Percentiles rank a stretch among this genome's conserved stretches.
These are phyloP conservation scores for Thunnus albacares DNA, from an alignment of 2,797 vertebrate species.

Conservation along the genomic window DNA sequence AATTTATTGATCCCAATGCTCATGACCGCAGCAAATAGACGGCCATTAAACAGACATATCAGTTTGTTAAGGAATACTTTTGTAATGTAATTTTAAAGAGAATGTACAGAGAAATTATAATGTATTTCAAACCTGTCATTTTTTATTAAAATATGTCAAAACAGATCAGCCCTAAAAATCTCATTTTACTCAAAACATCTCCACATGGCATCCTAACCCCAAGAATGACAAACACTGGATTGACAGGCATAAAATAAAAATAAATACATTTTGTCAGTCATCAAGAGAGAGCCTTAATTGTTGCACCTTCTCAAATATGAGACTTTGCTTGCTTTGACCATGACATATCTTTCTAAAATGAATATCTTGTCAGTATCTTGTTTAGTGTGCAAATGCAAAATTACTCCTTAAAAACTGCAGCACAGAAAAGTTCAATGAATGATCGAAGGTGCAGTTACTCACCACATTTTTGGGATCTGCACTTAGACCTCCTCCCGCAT, in stretches of 20 bases:
- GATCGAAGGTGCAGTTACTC: conserved; percentile 60
- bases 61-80: background rate
- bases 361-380: background rate
- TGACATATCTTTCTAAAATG: too few relatives aligned
- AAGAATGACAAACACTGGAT: background rate
- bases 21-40: background rate
- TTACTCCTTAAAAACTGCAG: background rate
- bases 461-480: conserved; percentile 97
- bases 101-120: background rate
- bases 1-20: background rate
- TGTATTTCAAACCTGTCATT: background rate
- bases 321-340: background rate
- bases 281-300: background rate
- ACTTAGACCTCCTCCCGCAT: conserved; percentile 92
- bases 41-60: background rate
- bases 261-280: background rate
- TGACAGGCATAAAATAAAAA: background rate
- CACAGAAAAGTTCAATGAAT: background rate
- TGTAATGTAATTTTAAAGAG: background rate
- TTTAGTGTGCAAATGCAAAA: background rate
- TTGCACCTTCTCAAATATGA: background rate
- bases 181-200: background rate
- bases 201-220: background rate
- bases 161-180: background rate
- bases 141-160: too few relatives aligned